A percentile compares a stretch with the other conserved stretches of the same genome.
Conservation (phyloP, 2,113 vertebrate genomes). For the Rhinolophus ferrumequinum region DNA sequence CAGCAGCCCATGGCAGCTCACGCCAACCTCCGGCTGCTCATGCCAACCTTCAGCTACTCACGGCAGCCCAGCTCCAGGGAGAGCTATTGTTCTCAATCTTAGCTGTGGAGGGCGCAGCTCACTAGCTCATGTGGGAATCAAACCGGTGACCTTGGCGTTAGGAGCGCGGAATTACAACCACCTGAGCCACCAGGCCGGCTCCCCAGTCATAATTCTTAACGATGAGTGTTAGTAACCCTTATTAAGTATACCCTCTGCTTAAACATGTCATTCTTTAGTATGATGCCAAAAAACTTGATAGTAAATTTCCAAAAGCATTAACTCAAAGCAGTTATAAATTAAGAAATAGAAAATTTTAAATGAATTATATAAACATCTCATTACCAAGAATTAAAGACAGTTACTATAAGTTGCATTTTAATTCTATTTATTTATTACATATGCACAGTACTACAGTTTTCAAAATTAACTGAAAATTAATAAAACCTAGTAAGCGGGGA, state of each 20-base stretch:
- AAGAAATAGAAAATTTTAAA: constrained; percentile 31
- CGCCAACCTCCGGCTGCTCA: too few relatives aligned
- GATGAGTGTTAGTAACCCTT: constrained; percentile 20
- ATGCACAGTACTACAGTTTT: background rate
- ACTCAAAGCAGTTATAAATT: constrained; percentile 78
- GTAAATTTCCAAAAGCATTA: constrained; percentile 93
- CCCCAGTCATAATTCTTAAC: background rate
- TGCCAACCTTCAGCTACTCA: too few relatives aligned
- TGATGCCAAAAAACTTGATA: constrained; percentile 90
- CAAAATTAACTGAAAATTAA: constrained; percentile 39
- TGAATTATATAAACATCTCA: background rate
- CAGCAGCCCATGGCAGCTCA: too few relatives aligned
- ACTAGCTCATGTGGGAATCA: too few relatives aligned
- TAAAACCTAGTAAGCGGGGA: background rate
- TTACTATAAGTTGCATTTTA: constrained; percentile 49
- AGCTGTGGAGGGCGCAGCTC: too few relatives aligned
- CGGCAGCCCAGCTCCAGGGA: too few relatives aligned
- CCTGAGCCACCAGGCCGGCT: too few relatives aligned
- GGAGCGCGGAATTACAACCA: too few relatives aligned
- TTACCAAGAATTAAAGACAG: background rate
- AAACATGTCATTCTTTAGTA: constrained; percentile 93
- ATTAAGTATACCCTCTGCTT: constrained; percentile 88
- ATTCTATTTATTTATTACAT: background rate
- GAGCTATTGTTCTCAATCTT: too few relatives aligned
- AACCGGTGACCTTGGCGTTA: too few relatives aligned